Evolutionary conservation across 2,797 vertebrate genomes (phyloP).

Genomic region (Lepus oiostolus): DNA sequence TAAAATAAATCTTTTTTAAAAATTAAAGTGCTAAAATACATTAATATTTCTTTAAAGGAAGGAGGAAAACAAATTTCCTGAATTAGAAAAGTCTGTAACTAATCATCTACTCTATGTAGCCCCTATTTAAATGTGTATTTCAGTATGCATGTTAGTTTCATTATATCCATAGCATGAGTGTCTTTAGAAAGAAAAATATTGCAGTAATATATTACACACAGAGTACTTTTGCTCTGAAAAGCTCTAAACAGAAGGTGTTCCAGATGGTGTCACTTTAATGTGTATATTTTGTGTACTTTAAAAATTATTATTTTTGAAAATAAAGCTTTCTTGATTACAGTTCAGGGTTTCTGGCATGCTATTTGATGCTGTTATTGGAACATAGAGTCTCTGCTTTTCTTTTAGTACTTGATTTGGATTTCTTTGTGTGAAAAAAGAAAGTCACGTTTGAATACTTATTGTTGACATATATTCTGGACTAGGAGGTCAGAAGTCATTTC

Average conservation of each 20-base stretch:
- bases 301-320: constrained; percentile 83
- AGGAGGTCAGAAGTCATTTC: background rate
- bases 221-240: constrained; percentile 74
- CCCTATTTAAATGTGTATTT: constrained; percentile 60
- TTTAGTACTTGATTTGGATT: constrained; percentile 67
- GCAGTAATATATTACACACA: constrained; percentile 74
- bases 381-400: constrained; percentile 61
- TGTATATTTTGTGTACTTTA: constrained; percentile 77
- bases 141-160: constrained; percentile 65
- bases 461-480: background rate
- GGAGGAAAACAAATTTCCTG: background rate
- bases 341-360: constrained; percentile 71
- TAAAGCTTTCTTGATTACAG: constrained; percentile 79
- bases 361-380: constrained; percentile 67
- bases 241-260: constrained; percentile 82
- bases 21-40: constrained; percentile 62
- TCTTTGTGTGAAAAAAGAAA: constrained; percentile 1
- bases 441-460: background rate
- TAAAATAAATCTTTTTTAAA: too few relatives aligned
- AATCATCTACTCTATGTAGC: constrained; percentile 23
- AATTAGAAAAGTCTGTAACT: constrained; percentile 58
- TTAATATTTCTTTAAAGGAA: constrained; percentile 45
- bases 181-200: constrained; percentile 80
- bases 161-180: constrained; percentile 26
- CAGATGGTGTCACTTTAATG: constrained; percentile 76